phyloP scores from a whole-genome alignment of 1,140 invertebrate genomes.

The Tetramorium simillimum region DNA sequence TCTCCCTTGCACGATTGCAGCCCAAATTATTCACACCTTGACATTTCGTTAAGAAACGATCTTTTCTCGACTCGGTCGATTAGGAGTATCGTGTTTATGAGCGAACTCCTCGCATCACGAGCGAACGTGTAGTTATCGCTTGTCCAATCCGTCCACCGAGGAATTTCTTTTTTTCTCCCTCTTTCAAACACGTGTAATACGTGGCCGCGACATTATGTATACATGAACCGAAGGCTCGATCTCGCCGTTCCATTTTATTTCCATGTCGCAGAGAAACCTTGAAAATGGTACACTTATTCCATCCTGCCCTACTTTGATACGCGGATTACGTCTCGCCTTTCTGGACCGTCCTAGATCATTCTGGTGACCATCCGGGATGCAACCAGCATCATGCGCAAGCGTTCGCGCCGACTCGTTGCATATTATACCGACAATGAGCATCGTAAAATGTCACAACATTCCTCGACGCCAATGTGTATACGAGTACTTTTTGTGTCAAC shows the following conservation, averaged over 20 bases:
- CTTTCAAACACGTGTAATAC: neutral
- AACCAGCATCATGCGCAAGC: neutral
- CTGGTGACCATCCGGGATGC: neutral
- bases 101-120: neutral
- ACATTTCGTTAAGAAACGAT: conserved; percentile 2
- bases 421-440: neutral
- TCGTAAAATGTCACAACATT: neutral
- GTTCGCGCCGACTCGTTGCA: neutral
- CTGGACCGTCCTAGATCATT: neutral
- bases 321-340: neutral
- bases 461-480: neutral
- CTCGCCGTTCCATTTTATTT: conserved; percentile 19
- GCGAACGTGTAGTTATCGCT: neutral
- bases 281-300: neutral
- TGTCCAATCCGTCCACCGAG: neutral
- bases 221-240: neutral
- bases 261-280: neutral
- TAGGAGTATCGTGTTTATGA: neutral
- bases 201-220: neutral
- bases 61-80: neutral
- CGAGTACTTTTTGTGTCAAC: neutral
- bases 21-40: conserved; percentile 10
- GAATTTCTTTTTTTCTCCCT: neutral
- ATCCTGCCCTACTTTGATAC: neutral
- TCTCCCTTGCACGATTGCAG: neutral